These are phyloP conservation scores for Ochlodes sylvanus DNA, from an alignment of 2,888 invertebrate species.

Conservation along the genomic window DNA sequence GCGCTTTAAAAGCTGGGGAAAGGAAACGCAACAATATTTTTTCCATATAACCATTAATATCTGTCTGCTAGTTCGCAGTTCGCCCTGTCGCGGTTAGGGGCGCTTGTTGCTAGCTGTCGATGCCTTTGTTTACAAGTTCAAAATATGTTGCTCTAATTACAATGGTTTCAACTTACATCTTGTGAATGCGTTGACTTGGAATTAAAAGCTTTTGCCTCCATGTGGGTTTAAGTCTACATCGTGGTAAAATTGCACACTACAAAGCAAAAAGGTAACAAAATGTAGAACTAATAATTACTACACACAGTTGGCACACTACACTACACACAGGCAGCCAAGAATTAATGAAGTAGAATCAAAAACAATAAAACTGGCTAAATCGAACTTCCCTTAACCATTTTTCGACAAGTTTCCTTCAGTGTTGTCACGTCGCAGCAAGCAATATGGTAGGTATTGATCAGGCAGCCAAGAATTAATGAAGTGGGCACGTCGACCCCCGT, in stretches of 20 bases:
- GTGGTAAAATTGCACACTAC: background rate
- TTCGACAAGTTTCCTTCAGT: constrained; percentile 24
- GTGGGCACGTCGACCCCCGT: constrained; percentile 81
- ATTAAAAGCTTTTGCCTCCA: background rate
- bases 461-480: constrained; percentile 81
- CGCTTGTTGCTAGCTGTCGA: constrained; percentile 46
- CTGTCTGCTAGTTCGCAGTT: constrained; percentile 86
- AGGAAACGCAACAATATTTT: constrained; percentile 87
- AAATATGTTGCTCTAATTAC: constrained; percentile 36
- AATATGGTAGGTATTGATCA: constrained; percentile 70
- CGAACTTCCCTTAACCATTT: constrained; percentile 10
- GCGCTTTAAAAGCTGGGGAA: constrained; percentile 81
- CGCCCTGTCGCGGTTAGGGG: constrained; percentile 68
- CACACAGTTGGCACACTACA: no score
- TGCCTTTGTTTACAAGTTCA: constrained; percentile 44
- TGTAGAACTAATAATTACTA: no score
- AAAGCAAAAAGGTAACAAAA: no score
- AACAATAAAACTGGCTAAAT: background rate
- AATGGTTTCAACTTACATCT: background rate
- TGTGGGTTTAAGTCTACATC: background rate
- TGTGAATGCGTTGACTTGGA: background rate
- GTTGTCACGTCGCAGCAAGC: constrained; percentile 43
- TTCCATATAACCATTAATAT: constrained; percentile 88
- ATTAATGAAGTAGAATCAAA: background rate
- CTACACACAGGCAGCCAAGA: no score